These are phyloP conservation scores for Diachasma alloeum DNA, from an alignment of 1,140 invertebrate species.

Conservation along the genomic window DNA sequence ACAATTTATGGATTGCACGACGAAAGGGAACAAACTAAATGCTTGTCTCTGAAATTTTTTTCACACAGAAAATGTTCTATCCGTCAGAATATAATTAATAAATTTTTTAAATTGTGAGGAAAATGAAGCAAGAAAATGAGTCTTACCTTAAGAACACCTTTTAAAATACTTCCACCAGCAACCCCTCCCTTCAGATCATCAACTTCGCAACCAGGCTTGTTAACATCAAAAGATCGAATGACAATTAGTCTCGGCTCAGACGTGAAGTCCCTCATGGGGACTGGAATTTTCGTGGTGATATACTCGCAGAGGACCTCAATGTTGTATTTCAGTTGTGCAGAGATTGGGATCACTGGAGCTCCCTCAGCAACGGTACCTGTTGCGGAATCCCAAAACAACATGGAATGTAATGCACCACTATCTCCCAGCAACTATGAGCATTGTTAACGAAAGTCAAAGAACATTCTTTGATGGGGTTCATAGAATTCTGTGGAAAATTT, in stretches of 20 bases:
- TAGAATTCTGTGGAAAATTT: no score
- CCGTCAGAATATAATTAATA: neutral
- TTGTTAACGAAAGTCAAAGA: no score
- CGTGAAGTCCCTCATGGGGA: conserved; percentile 94
- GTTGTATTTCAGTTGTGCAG: conserved; percentile 99
- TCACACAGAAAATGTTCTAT: no score
- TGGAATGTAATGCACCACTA: no score
- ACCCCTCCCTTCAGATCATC: conserved; percentile 98
- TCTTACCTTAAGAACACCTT: conserved; percentile 89
- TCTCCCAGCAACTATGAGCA: no score
- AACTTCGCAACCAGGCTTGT: conserved; percentile 99
- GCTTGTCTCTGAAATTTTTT: no score
- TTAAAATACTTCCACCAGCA: conserved; percentile 96
- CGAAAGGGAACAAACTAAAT: no score
- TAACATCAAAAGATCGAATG: conserved; percentile 99
- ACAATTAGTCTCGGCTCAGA: conserved; percentile 97
- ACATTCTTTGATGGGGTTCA: no score
- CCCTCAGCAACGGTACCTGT: conserved; percentile 96
- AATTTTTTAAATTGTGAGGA: neutral
- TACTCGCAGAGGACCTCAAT: conserved; percentile 99
- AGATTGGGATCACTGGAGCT: conserved; percentile 98
- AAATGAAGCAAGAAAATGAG: conserved; percentile 17
- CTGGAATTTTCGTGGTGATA: conserved; percentile 97
- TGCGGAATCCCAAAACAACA: conserved; percentile 20
- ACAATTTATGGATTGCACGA: no score